These are phyloP conservation scores for Taeniopygia guttata DNA, from an alignment of 2,797 vertebrate genomes.

Conservation along the genomic window DNA sequence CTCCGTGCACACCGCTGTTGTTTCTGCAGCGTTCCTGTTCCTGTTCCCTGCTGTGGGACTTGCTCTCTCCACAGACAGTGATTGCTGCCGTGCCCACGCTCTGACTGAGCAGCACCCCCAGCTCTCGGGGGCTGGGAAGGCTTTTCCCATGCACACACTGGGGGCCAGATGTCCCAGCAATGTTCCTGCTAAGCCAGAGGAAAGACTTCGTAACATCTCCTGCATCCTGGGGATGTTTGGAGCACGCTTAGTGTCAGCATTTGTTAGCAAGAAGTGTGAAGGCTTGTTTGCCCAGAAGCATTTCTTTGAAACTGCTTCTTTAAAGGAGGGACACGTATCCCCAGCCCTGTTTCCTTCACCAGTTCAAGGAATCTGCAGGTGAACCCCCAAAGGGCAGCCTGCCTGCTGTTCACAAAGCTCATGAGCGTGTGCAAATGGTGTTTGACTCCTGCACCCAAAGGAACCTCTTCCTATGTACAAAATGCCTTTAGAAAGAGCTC, in stretches of 20 bases:
- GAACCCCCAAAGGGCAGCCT: not conserved
- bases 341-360: not conserved
- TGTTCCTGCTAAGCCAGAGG: not conserved
- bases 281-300: not conserved
- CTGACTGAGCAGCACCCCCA: not conserved
- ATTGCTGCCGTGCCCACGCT: not conserved
- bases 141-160: not conserved
- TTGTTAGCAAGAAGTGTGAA: not conserved
- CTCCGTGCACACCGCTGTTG: not conserved
- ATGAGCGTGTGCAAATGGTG: not conserved
- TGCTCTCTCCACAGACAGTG: not conserved
- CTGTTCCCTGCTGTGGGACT: not conserved
- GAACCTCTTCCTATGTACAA: not conserved
- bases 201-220: not conserved
- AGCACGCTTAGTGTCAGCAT: not conserved
- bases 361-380: not conserved
- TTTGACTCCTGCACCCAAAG: not conserved
- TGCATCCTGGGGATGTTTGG: not conserved
- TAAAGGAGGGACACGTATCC: not conserved
- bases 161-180: not conserved
- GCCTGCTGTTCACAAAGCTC: not conserved
- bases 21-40: not conserved
- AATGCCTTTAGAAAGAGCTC: not conserved
- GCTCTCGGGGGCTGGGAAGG: not conserved
- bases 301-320: not conserved